Percentiles rank a stretch among this genome's conserved stretches.
phyloP scores from a whole-genome alignment of 64 coral and sea anemone genomes.

The Dendrophyllia cribrosa region DNA sequence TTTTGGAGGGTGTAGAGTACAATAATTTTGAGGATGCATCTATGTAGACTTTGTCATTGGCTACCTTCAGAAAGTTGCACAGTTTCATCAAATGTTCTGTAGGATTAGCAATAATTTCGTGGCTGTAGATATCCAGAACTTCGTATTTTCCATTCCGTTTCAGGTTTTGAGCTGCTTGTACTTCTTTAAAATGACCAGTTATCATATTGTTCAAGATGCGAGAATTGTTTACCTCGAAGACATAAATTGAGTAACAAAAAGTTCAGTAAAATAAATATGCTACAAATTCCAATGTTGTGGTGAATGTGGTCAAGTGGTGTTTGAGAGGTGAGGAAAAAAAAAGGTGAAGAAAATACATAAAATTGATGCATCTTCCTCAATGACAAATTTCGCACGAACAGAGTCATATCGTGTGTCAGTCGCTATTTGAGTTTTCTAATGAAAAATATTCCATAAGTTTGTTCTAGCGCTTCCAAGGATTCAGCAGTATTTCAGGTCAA shows the following conservation, averaged over 20 bases:
- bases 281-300: too few species aligned
- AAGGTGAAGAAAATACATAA: too few species aligned
- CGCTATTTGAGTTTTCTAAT: too few species aligned
- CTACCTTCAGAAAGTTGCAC: background rate
- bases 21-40: background rate
- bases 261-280: background rate
- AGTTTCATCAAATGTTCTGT: background rate
- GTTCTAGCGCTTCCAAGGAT: too few species aligned
- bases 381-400: too few species aligned
- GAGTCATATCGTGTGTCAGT: too few species aligned
- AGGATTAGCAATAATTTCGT: constrained; percentile 1
- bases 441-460: too few species aligned
- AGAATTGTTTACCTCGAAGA: background rate
- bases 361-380: too few species aligned
- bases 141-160: background rate
- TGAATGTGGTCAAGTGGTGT: too few species aligned
- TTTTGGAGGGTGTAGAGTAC: background rate
- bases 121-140: constrained; percentile 8
- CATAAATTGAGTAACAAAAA: background rate
- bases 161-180: background rate
- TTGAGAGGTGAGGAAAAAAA: too few species aligned
- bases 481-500: too few species aligned
- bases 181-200: background rate
- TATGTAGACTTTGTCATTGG: background rate
- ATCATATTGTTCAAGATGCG: background rate